Evolutionary conservation across 35 echinoderm and acorn worm genomes (phyloP).

Genomic region (Ophiothrix spiculata): DNA sequence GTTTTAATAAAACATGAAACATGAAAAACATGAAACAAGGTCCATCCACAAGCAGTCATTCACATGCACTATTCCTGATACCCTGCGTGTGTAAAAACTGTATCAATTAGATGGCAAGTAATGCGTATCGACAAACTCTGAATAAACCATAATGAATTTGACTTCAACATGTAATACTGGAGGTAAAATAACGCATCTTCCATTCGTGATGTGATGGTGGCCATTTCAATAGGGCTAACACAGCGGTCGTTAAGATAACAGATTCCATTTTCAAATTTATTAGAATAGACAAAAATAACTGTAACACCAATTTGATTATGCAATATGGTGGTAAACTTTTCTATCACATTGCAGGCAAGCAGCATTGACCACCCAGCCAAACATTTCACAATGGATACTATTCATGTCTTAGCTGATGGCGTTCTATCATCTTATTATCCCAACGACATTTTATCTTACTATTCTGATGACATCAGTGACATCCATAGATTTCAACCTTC

Average conservation of each 20-base stretch:
- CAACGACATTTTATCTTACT: conserved; percentile 2
- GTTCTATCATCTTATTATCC: conserved; percentile 51
- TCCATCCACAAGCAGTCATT: too few relatives aligned
- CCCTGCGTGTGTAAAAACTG: too few relatives aligned
- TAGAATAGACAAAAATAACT: neutral
- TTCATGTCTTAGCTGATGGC: conserved; percentile 63
- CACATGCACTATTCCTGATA: too few relatives aligned
- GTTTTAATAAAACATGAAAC: too few relatives aligned
- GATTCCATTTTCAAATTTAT: neutral
- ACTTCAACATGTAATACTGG: too few relatives aligned
- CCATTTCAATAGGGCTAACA: neutral
- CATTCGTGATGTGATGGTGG: neutral
- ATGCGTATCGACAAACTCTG: too few relatives aligned
- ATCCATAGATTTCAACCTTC: too few relatives aligned
- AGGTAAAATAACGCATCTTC: too few relatives aligned
- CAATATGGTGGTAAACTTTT: conserved; percentile 2
- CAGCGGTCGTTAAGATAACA: neutral
- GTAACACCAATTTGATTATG: neutral
- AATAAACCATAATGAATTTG: too few relatives aligned
- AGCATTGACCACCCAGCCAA: conserved; percentile 27
- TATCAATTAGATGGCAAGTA: too few relatives aligned
- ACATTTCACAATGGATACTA: conserved; percentile 39
- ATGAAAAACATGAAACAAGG: too few relatives aligned
- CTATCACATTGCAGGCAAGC: conserved; percentile 30
- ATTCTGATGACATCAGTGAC: conserved; percentile 3